These are phyloP conservation scores for Mesembrinibis cayennensis DNA, from an alignment of 2,113 vertebrate species.

Conservation along the genomic window DNA sequence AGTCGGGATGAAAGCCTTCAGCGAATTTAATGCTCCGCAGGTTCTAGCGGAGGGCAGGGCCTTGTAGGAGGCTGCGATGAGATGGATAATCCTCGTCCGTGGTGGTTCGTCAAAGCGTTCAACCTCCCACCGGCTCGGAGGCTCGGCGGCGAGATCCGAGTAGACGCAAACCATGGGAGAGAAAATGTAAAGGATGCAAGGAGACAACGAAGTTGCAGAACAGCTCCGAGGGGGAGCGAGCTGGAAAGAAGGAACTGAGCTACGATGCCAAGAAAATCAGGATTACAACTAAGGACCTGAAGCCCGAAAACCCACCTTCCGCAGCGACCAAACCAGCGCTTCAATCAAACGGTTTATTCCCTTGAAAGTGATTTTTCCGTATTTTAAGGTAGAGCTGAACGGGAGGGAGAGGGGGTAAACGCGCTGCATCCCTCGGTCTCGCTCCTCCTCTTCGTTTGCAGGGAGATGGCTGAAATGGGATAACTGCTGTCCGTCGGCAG, in stretches of 20 bases:
- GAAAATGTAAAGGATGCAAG: accelerated
- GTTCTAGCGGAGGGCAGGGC: not conserved
- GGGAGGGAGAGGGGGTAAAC: not conserved
- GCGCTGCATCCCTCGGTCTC: accelerated
- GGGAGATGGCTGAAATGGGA: not conserved
- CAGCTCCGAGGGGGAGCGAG: not conserved
- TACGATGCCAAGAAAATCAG: not conserved
- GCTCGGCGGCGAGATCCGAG: not conserved
- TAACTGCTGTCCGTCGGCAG: accelerated
- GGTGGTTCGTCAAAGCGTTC: no score
- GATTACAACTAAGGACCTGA: not conserved
- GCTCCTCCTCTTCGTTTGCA: not conserved
- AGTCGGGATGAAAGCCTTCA: not conserved
- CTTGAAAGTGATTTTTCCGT: not conserved
- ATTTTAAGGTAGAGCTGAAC: not conserved
- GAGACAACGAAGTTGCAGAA: not conserved
- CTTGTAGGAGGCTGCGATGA: not conserved
- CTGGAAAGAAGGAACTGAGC: not conserved
- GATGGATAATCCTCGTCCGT: accelerated
- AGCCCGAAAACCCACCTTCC: not conserved
- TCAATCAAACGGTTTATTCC: not conserved
- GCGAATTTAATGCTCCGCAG: not conserved
- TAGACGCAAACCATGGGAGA: not conserved
- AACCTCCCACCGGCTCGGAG: not conserved
- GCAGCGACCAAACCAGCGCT: not conserved